Percentiles rank a stretch among this genome's conserved stretches.
These are phyloP conservation scores for Phocoena sinus DNA, from an alignment of 2,113 vertebrate species.

Conservation along the genomic window DNA sequence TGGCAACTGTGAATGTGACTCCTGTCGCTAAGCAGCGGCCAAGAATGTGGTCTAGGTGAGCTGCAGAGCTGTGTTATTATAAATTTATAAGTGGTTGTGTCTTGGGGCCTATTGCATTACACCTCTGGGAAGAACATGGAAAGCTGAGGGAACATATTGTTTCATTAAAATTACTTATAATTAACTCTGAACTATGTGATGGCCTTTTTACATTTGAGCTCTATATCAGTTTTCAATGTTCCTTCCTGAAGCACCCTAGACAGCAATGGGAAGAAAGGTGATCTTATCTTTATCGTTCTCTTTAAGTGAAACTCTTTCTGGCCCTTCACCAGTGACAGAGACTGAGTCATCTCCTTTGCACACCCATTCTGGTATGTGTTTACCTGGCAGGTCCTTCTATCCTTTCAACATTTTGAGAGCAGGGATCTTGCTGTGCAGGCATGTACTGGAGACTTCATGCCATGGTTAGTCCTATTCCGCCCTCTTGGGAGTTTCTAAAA, in stretches of 20 bases:
- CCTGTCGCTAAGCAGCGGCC: slow-evolving; percentile 56
- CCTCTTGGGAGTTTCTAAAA: background rate
- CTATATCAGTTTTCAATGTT: background rate
- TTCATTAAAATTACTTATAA: slow-evolving; percentile 55
- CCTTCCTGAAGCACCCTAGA: slow-evolving; percentile 28
- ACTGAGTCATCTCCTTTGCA: slow-evolving; percentile 21
- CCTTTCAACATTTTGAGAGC: background rate
- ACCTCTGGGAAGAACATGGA: slow-evolving; percentile 40
- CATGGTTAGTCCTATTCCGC: background rate
- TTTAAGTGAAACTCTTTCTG: slow-evolving; percentile 33
- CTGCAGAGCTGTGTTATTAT: slow-evolving; percentile 43
- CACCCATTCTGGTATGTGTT: background rate
- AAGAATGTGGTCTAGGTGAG: slow-evolving; percentile 40
- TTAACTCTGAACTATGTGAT: slow-evolving; percentile 26
- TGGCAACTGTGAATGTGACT: slow-evolving; percentile 57
- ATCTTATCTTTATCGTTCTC: slow-evolving; percentile 3
- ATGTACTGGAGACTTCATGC: background rate
- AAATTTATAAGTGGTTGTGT: slow-evolving; percentile 47
- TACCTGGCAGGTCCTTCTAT: background rate
- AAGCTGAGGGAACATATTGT: slow-evolving; percentile 35
- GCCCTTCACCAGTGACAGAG: background rate
- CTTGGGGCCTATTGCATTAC: slow-evolving; percentile 42
- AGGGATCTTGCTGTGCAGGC: background rate
- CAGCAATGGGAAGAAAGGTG: background rate
- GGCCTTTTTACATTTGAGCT: slow-evolving; percentile 19